Evolutionary conservation across 2,797 vertebrate genomes (phyloP).

Genomic region (Danionella dracula): DNA sequence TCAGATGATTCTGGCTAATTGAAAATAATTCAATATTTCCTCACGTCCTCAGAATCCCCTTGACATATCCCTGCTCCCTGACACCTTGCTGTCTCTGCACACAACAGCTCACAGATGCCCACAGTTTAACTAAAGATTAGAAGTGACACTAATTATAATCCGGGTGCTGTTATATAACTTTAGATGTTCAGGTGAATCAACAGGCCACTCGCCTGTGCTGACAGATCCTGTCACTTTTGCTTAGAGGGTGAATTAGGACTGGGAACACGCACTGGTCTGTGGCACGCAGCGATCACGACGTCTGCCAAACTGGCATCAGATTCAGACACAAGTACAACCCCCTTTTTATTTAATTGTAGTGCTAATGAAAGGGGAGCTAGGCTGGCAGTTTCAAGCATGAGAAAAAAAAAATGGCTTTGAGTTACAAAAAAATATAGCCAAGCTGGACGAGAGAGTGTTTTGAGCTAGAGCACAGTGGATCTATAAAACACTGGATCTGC

Average conservation of each 20-base stretch:
- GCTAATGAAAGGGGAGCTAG: constrained; percentile 54
- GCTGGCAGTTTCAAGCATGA: constrained; percentile 41
- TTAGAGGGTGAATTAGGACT: constrained; percentile 50
- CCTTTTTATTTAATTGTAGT: constrained; percentile 59
- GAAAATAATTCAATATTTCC: constrained; percentile 52
- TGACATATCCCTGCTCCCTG: constrained; percentile 53
- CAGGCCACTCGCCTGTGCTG: constrained; percentile 36
- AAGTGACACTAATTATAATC: constrained; percentile 59
- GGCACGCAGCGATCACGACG: constrained; percentile 29
- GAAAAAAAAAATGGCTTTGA: constrained; percentile 31
- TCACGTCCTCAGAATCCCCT: constrained; percentile 49
- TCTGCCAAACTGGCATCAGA: constrained; percentile 55
- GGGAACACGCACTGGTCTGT: constrained; percentile 39
- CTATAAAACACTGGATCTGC: constrained; percentile 29
- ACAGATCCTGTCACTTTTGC: constrained; percentile 58
- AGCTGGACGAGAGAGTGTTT: constrained; percentile 39
- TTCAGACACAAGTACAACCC: constrained; percentile 52
- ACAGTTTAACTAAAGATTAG: constrained; percentile 49
- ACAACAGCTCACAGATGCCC: constrained; percentile 44
- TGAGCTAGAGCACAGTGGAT: constrained; percentile 23
- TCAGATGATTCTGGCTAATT: constrained; percentile 46
- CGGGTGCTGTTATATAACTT: constrained; percentile 59
- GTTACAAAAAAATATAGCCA: constrained; percentile 21
- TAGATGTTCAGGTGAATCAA: constrained; percentile 55
- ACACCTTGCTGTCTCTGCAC: constrained; percentile 39